Percentiles rank a stretch among this genome's conserved stretches.
phyloP scores from a whole-genome alignment of 2,888 invertebrate genomes.

The Himalopsyche kuldschensis region DNA sequence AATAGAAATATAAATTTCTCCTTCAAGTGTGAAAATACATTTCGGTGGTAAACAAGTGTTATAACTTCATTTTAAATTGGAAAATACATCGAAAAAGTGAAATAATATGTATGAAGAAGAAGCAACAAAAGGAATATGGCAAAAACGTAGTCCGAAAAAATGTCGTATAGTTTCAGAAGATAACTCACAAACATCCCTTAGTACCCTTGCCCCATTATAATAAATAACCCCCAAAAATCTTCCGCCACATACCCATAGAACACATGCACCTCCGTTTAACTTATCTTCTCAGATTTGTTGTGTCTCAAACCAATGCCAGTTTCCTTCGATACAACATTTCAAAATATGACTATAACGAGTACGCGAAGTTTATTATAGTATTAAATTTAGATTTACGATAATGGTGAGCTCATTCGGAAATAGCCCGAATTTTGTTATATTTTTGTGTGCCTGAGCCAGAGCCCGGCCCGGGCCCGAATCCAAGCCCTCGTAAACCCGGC shows the following conservation, averaged over 20 bases:
- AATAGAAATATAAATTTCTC: neutral
- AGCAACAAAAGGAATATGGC: neutral
- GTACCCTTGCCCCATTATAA: neutral
- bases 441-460: too few species aligned
- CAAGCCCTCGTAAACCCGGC: too few species aligned
- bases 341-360: too few species aligned
- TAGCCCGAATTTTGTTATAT: too few species aligned
- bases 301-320: neutral
- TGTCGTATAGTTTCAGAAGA: conserved; percentile 1
- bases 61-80: neutral
- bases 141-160: neutral
- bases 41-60: neutral
- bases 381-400: too few species aligned
- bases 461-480: too few species aligned
- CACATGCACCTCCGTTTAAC: neutral
- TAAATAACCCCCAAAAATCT: neutral
- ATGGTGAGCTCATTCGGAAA: too few species aligned
- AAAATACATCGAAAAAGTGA: neutral
- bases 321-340: neutral
- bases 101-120: neutral
- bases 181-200: neutral
- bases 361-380: too few species aligned
- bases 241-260: neutral
- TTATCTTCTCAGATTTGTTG: neutral
- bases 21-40: neutral